Evolutionary conservation across 2,797 vertebrate species (phyloP).

Genomic region (Rhincodon typus): DNA sequence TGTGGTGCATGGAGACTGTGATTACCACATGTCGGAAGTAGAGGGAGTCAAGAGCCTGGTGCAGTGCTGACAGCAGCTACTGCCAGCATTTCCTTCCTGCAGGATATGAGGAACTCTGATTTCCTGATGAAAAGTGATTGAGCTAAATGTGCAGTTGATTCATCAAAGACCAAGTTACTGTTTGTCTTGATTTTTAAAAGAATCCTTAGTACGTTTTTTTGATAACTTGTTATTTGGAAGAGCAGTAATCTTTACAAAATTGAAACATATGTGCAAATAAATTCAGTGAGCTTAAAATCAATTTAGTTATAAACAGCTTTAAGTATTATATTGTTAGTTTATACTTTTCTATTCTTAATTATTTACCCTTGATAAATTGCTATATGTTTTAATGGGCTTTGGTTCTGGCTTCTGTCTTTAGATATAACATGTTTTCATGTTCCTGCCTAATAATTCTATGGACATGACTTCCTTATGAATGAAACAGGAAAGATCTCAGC

Average conservation of each 20-base stretch:
- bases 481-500: conserved; percentile 49
- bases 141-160: conserved; percentile 35
- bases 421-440: not conserved
- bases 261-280: not conserved
- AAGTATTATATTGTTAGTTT: not conserved
- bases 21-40: conserved; percentile 33
- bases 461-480: conserved; percentile 45
- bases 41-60: conserved; percentile 36
- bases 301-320: too few species aligned
- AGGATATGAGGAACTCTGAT: conserved; percentile 35
- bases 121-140: conserved; percentile 34
- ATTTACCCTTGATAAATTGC: not conserved
- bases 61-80: conserved; percentile 33
- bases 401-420: conserved; percentile 22
- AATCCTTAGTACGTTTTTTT: not conserved
- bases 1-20: not conserved
- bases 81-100: conserved; percentile 36
- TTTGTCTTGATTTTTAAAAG: not conserved
- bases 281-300: not conserved
- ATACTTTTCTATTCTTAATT: not conserved
- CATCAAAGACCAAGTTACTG: conserved; percentile 25
- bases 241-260: not conserved
- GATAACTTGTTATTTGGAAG: conserved; percentile 5
- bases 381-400: conserved; percentile 7
- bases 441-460: conserved; percentile 44